Evolutionary conservation across 2,888 invertebrate genomes (phyloP), one percentile per base, ranked within the genome.

Genomic region (Oegoconia quadripuncta): DNA sequence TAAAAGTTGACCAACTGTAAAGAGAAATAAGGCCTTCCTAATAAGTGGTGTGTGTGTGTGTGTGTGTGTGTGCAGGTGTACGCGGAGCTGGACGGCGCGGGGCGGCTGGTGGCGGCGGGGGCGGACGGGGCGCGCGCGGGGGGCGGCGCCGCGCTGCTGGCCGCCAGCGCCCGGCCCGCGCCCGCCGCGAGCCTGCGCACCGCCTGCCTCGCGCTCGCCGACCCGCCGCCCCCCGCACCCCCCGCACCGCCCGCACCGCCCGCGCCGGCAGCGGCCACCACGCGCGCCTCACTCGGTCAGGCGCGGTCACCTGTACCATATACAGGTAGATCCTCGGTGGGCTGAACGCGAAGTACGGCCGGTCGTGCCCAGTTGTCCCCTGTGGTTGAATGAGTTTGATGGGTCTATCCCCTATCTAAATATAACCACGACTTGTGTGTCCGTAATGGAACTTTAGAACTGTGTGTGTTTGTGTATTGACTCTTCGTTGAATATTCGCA

Each of bases 271-370:
- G 11, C 5, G 11, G 11, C 5, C 11, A 14, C 12, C n/a, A n/a
- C n/a, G n/a, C n/a, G 41, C 40, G 54, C 28, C 34, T n/a, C 39
- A 42, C 20, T 38, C 26, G 41, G 33, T 35, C 26, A 42, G 39
- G 44, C 44, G 36, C 35, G 50, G 39, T 29, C 39, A 32, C n/a
- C n/a, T n/a, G 41, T 52, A 71, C 46, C 63, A 55, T 35, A 51
- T 90, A 49, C 76, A 83, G 11, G 59, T 81, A 25, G 64, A 67
- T 28, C 68, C 74, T 23, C 79, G 77, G 48, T 75, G 87, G 39
- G 78, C 84, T 29, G 81, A 88, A 1, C 93, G 93, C 22, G 92
- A 93, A 42, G 93, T 93, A 55, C 79, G 96, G 32, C 82, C 90
- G 18, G 88, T 95, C 53, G 97, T 97, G 97, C 96, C 96, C n/a